These are phyloP conservation scores for Parnassius glacialis DNA, from an alignment of 2,888 invertebrate genomes.

Conservation along the genomic window DNA sequence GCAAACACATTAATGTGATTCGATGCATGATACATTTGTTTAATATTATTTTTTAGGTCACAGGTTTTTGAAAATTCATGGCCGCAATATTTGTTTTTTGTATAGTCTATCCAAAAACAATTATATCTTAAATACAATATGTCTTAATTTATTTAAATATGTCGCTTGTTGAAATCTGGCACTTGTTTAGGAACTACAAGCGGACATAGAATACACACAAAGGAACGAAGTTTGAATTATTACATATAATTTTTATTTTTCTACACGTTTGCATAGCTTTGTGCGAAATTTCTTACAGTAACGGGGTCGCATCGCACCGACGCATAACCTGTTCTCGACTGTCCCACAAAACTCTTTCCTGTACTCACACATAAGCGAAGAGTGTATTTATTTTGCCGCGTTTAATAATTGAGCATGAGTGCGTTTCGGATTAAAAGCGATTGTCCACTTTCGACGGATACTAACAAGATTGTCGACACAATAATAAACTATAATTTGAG, in stretches of 20 bases:
- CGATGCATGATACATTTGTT: no score
- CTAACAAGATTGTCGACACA: constrained; percentile 21
- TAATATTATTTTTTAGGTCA: no score
- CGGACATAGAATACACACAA: no score
- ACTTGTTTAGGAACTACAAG: no score
- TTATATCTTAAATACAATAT: no score
- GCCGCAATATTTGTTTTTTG: no score
- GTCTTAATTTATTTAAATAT: no score
- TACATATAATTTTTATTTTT: background rate
- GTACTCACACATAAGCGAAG: constrained; percentile 31
- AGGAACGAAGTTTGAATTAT: no score
- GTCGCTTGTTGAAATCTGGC: no score
- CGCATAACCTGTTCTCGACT: constrained; percentile 47
- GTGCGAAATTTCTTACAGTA: constrained; percentile 27
- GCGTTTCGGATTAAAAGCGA: constrained; percentile 37
- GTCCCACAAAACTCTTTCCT: constrained; percentile 56
- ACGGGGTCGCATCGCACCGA: constrained; percentile 39
- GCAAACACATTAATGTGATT: no score
- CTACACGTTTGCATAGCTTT: constrained; percentile 9
- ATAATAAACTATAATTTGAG: background rate
- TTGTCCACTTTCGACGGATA: constrained; percentile 27
- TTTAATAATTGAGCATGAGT: constrained; percentile 48
- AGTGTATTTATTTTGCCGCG: constrained; percentile 34
- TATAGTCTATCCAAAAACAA: no score
- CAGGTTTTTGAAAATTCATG: no score